Conservation (phyloP, 2,113 vertebrate species). For the Girardinichthys multiradiatus region DNA sequence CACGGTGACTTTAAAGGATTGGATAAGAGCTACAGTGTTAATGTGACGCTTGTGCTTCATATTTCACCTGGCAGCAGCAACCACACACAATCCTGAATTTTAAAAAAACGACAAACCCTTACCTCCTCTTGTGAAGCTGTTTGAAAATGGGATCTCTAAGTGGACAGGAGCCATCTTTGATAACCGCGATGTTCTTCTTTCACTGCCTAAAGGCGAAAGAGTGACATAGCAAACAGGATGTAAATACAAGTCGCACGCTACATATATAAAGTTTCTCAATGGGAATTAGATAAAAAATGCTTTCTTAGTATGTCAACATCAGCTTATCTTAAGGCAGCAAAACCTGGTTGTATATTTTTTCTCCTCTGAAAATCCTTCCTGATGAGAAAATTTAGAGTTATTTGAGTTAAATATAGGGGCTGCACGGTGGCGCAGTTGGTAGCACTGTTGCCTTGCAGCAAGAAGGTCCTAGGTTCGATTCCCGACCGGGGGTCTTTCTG, state of each 20-base stretch:
- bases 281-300: background rate
- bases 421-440: too few relatives aligned
- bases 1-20: background rate
- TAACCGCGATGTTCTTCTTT: constrained; percentile 90
- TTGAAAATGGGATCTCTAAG: constrained; percentile 94
- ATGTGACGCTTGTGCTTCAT: constrained; percentile 7
- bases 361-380: background rate
- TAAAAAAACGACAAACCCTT: constrained; percentile 70
- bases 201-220: constrained; percentile 87
- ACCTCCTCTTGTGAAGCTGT: constrained; percentile 97
- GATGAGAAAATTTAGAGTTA: background rate
- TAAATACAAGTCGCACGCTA: constrained; percentile 3
- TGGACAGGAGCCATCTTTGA: constrained; percentile 95
- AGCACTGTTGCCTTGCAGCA: too few relatives aligned
- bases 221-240: constrained; percentile 34
- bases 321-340: background rate
- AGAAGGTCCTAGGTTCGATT: too few relatives aligned
- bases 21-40: background rate
- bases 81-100: background rate
- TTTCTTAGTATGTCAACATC: background rate
- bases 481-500: too few relatives aligned
- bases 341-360: background rate
- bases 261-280: background rate
- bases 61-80: constrained; percentile 14
- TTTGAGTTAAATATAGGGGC: background rate